Evolutionary conservation across 2,888 invertebrate species (phyloP), one percentile per base, ranked within the genome.

Genomic region (Erebia palarica): DNA sequence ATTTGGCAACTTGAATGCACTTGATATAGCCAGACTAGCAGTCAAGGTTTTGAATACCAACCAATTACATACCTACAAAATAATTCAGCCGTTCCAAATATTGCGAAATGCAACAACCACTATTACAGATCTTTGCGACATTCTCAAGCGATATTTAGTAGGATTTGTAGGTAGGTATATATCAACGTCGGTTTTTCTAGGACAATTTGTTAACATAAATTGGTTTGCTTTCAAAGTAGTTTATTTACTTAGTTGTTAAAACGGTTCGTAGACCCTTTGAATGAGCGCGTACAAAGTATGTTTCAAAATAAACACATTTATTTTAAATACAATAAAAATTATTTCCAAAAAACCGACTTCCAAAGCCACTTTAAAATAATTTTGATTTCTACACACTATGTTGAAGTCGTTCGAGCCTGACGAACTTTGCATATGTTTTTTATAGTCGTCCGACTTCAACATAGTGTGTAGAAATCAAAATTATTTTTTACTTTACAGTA

Each of bases 21-120:
- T 68, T 71, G 65, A 67, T 73, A 71, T 18, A 59, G 60, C 60
- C 67, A 65, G 63, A 71, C 71, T 51, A 57, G 65, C 66, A 70
- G 57, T 75, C 75, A 75, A 75, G 75, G 75, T 53, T 70, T 65
- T 55, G 59, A 18, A 67, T 67, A 68, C n/a, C 21, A 63, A 68
- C 51, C 61, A 72, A 72, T 70, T 70, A 72, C 27, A 18, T 58
- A 51, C 63, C 18, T 49, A 63, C 63, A 63, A 14, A 59, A 58
- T 49, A 59, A 59, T 44, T 49, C 18, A 49, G 14, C 59, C 21
- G 5, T 59, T 67, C 44, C 8, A 49, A 47, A 59, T 18, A 58
- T 67, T 67, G 49, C 58, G 59, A 67, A 59, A 67, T 47, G 18
- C 18, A 58, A 58, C 55, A 27, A 58, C 66, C 14, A 42, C 36